Evolutionary conservation across 1,140 invertebrate genomes (phyloP).

Genomic region (Yoshiicerus persimilis): DNA sequence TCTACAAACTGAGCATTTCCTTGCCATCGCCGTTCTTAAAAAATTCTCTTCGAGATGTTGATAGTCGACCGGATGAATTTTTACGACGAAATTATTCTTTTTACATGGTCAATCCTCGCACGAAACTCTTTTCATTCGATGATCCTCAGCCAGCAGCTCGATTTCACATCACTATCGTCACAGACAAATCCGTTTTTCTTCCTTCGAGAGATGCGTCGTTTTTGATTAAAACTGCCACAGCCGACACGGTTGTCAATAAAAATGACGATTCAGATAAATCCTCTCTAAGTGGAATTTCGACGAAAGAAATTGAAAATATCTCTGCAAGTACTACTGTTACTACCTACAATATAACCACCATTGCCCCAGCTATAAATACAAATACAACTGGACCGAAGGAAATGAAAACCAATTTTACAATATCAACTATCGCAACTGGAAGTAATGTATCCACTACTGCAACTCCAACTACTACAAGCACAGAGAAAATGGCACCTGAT

Average conservation of each 20-base stretch:
- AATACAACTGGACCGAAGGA: background rate
- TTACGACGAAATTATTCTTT: conserved; percentile 26
- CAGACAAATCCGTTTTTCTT: conserved; percentile 42
- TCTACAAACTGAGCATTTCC: conserved; percentile 41
- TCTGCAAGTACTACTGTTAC: background rate
- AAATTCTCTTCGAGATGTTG: background rate
- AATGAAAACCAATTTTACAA: background rate
- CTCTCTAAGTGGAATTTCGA: conserved; percentile 13
- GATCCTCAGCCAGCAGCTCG: background rate
- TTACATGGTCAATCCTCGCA: conserved; percentile 41
- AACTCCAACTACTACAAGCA: background rate
- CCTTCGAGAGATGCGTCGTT: conserved; percentile 40
- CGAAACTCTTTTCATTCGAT: conserved; percentile 33
- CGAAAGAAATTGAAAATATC: background rate
- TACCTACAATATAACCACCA: background rate
- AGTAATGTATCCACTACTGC: background rate
- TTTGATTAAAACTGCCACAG: conserved; percentile 29
- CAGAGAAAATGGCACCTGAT: background rate
- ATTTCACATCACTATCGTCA: conserved; percentile 41
- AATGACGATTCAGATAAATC: background rate
- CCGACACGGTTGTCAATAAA: background rate
- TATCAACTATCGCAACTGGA: background rate
- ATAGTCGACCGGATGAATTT: background rate
- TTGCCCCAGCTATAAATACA: background rate
- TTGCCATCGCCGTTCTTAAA: background rate